Evolutionary conservation across 1,140 invertebrate genomes (phyloP).

Genomic region (Manduca sexta): DNA sequence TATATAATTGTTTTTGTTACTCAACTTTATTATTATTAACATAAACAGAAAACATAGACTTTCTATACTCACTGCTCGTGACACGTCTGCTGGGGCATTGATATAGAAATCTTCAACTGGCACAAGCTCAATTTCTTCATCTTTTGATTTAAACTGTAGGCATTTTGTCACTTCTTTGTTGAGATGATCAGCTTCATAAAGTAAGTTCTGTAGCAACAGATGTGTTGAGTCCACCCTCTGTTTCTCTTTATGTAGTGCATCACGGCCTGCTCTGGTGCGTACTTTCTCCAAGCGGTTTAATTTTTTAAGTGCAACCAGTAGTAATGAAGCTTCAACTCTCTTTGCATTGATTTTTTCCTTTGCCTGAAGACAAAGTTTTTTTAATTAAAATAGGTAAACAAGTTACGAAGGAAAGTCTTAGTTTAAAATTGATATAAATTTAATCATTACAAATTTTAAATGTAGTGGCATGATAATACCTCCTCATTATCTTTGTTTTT

Average conservation of each 20-base stretch:
- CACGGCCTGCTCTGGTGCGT: slow-evolving; percentile 84
- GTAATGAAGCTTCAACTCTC: slow-evolving; percentile 80
- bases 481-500: slow-evolving; percentile 74
- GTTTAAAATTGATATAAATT: too few species aligned
- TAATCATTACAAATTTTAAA: too few species aligned
- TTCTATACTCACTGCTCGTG: slow-evolving; percentile 76
- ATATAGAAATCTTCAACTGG: slow-evolving; percentile 89
- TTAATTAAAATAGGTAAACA: too few species aligned
- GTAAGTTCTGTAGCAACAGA: slow-evolving; percentile 93
- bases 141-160: slow-evolving; percentile 94
- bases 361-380: slow-evolving; percentile 55
- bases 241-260: slow-evolving; percentile 85
- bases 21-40: too few species aligned
- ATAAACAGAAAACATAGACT: neutral
- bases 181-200: slow-evolving; percentile 95
- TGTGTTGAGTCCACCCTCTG: slow-evolving; percentile 91
- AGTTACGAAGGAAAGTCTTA: too few species aligned
- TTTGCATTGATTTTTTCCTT: slow-evolving; percentile 78
- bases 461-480: too few species aligned
- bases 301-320: slow-evolving; percentile 89
- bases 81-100: slow-evolving; percentile 83
- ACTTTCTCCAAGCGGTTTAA: slow-evolving; percentile 94
- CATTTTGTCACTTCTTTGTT: slow-evolving; percentile 96
- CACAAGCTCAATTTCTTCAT: slow-evolving; percentile 94
- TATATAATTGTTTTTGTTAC: too few species aligned